These are phyloP conservation scores for Panorpa germanica DNA, from an alignment of 2,888 invertebrate genomes.

Conservation along the genomic window DNA sequence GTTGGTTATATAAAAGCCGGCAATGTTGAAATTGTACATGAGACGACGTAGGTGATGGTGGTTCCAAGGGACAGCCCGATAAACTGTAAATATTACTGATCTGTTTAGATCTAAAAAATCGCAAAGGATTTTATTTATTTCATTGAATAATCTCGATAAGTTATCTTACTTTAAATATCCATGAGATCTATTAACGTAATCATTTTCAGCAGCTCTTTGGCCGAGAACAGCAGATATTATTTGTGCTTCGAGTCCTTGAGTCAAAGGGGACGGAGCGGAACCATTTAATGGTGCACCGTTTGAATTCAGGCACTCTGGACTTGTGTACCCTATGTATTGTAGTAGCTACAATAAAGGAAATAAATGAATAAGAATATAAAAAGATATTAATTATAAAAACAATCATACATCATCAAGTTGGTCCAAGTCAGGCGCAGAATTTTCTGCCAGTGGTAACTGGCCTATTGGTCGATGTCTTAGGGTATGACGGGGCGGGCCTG, in stretches of 20 bases:
- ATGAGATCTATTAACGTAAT: conserved; percentile 32
- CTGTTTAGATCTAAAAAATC: too few relatives aligned
- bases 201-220: conserved; percentile 69
- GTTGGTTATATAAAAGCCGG: conserved; percentile 74
- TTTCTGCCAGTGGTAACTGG: conserved; percentile 60
- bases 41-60: conserved; percentile 26
- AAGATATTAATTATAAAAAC: conserved; percentile 5
- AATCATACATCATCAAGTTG: conserved; percentile 74
- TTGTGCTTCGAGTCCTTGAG: conserved; percentile 61
- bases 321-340: conserved; percentile 79
- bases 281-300: conserved; percentile 54
- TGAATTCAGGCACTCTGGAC: conserved; percentile 64
- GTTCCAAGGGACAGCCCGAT: conserved; percentile 3
- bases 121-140: too few relatives aligned
- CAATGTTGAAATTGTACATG: conserved; percentile 64
- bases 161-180: conserved; percentile 9
- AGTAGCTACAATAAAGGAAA: conserved; percentile 38
- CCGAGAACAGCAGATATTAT: conserved; percentile 69
- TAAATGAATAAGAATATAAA: conserved; percentile 6
- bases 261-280: conserved; percentile 55
- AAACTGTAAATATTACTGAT: too few relatives aligned
- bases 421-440: conserved; percentile 73
- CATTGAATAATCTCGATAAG: too few relatives aligned
- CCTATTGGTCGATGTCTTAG: conserved; percentile 53
- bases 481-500: conserved; percentile 44